These are phyloP conservation scores for Erpetoichthys calabaricus DNA, from an alignment of 2,797 vertebrate species.

Conservation along the genomic window DNA sequence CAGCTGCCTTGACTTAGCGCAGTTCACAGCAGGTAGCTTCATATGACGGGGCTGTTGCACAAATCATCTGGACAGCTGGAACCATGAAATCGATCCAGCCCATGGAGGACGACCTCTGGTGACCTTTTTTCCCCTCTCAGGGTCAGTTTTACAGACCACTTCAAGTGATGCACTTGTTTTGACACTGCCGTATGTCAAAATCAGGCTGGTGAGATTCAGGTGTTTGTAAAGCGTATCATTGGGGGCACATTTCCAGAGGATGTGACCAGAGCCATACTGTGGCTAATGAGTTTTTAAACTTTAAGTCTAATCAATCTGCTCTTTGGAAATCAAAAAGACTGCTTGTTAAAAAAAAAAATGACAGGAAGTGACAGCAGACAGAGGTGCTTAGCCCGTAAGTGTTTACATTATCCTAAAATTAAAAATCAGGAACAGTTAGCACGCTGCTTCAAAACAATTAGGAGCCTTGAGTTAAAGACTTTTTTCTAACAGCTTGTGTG, in stretches of 20 bases:
- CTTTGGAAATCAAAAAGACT: neutral
- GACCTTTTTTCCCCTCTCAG: constrained; percentile 44
- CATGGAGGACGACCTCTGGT: constrained; percentile 63
- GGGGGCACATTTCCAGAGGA: constrained; percentile 1
- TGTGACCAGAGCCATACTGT: too few species aligned
- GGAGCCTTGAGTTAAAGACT: constrained; percentile 7
- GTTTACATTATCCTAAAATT: too few species aligned
- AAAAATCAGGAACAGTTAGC: too few species aligned
- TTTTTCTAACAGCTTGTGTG: constrained; percentile 11
- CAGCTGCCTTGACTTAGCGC: constrained; percentile 67
- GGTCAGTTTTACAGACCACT: constrained; percentile 31
- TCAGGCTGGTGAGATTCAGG: constrained; percentile 43
- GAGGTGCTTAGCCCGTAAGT: too few species aligned
- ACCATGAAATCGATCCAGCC: constrained; percentile 87
- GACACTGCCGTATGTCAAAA: constrained; percentile 53
- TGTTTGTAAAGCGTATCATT: constrained; percentile 24
- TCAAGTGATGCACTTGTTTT: constrained; percentile 53
- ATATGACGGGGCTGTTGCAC: constrained; percentile 52
- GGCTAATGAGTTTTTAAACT: too few species aligned
- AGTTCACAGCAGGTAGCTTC: constrained; percentile 72
- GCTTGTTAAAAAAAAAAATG: constrained; percentile 7
- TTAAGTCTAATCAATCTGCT: too few species aligned
- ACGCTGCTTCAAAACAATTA: constrained; percentile 5
- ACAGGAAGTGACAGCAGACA: too few species aligned
- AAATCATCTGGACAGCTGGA: constrained; percentile 79